Percentiles rank a stretch among this genome's conserved stretches.
Evolutionary conservation across 2,797 vertebrate genomes (phyloP).

Genomic region (Paramormyrops hopkinsi): DNA sequence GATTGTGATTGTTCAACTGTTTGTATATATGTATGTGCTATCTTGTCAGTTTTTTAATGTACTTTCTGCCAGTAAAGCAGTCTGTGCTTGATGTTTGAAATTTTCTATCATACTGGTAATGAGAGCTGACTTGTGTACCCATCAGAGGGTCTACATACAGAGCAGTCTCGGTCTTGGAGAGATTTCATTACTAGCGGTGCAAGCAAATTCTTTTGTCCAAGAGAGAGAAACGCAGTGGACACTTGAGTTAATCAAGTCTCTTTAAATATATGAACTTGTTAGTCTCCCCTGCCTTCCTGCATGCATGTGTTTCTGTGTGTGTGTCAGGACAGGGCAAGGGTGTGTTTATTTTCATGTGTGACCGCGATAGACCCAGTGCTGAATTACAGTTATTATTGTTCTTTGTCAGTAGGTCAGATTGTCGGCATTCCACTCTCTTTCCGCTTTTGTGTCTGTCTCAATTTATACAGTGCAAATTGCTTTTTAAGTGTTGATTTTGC

Average conservation of each 20-base stretch:
- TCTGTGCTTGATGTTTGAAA: background rate
- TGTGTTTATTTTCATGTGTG: background rate
- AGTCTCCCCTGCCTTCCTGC: background rate
- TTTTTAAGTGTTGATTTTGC: constrained; percentile 21
- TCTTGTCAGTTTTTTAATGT: background rate
- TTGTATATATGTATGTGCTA: background rate
- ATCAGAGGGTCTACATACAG: constrained; percentile 16
- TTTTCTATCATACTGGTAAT: background rate
- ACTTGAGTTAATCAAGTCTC: constrained; percentile 31
- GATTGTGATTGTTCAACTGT: background rate
- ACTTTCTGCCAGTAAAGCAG: background rate
- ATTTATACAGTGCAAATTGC: constrained; percentile 2
- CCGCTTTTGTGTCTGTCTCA: background rate
- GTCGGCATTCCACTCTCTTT: background rate
- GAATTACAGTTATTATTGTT: background rate
- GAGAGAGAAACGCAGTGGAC: constrained; percentile 16
- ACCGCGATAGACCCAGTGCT: background rate
- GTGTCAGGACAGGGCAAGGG: background rate
- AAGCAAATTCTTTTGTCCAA: constrained; percentile 27
- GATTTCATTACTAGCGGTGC: constrained; percentile 26
- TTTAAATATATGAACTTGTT: constrained; percentile 33
- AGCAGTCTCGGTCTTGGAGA: constrained; percentile 16
- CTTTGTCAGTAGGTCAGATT: background rate
- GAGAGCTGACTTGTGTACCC: constrained; percentile 22
- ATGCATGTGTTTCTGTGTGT: background rate